Base-by-base conservation (phyloP, 2,797 vertebrate species). In the Channallabes apus region DNA sequence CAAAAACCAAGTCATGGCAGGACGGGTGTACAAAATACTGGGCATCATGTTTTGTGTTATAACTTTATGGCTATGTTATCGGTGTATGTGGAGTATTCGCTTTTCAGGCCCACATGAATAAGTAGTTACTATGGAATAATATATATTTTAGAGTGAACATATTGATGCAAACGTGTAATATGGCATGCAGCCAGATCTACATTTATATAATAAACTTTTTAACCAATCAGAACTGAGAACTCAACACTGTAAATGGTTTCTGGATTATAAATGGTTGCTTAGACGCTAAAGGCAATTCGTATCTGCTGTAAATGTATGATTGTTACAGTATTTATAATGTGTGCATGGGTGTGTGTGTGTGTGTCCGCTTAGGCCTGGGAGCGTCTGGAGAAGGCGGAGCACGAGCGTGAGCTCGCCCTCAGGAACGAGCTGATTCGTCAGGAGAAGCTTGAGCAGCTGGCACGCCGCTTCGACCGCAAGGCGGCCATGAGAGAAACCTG, bases 401-500 rank as follows among this genome's bases (percentile, higher is more conserved):
- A 99, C 0, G 97, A 98, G 92, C 90, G 97, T 87, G 97, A 99
- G 94, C 95, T 98, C 93, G 97, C 97, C 56, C 93, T 99, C 91
- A 95, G 97, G 89, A 98, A 93, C 0, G 97, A 99, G 94, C 96
- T 99, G 89, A 99, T 99, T 89, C 95, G 97, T 86, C 97, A 99
- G 90, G 97, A 99, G 94, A 99, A 99, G 93, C 96, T 99, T 95
- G 97, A 99, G 93, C 97, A 98, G 91, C 95, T 98, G 1, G 97
- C 97, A 7, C 93, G 97, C 83, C 95, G 97, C 90, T 98, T 99
- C 0, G 97, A 99, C 91, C 96, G 97, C 87, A 99, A 99, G 92
- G 97, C 97, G 2, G 97, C 97, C 89, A 98, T 99, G 94, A 97
- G 97, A 77, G 98, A 99, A 91, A 98, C 97, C 11, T 99, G 98